Conservation (phyloP, 1,140 invertebrate genomes). For the Hydropsyche tenuis region DNA sequence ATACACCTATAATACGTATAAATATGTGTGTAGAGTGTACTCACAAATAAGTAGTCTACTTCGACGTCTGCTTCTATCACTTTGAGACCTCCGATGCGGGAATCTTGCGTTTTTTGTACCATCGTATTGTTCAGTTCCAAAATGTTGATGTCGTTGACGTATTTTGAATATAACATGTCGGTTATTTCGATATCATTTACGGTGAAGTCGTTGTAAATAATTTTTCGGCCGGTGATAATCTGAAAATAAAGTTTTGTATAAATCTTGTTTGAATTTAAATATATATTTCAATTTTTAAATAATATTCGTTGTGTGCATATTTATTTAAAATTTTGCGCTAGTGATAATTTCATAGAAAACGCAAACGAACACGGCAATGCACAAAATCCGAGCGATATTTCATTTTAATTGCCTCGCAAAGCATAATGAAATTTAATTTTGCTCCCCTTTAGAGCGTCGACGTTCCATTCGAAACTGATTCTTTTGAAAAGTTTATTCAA, state of each 20-base stretch:
- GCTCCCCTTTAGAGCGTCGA: too few species aligned
- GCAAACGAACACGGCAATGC: neutral
- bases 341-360: neutral
- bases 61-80: constrained; percentile 46
- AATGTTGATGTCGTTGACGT: constrained; percentile 50
- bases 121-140: constrained; percentile 50
- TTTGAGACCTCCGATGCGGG: constrained; percentile 43
- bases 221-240: constrained; percentile 50
- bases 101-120: constrained; percentile 48
- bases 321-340: too few species aligned
- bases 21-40: constrained; percentile 12
- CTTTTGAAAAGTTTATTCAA: neutral
- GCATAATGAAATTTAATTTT: neutral
- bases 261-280: too few species aligned
- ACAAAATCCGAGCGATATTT: neutral
- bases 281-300: too few species aligned
- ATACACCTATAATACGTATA: neutral
- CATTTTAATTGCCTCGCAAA: constrained; percentile 23
- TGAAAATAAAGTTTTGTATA: constrained; percentile 5
- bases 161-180: constrained; percentile 42
- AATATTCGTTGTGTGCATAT: too few species aligned
- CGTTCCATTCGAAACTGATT: neutral
- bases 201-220: constrained; percentile 47
- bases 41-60: constrained; percentile 47
- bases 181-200: constrained; percentile 37